These are phyloP conservation scores for Micropoecilia bifurca DNA, from an alignment of 2,797 vertebrate species.

Conservation along the genomic window DNA sequence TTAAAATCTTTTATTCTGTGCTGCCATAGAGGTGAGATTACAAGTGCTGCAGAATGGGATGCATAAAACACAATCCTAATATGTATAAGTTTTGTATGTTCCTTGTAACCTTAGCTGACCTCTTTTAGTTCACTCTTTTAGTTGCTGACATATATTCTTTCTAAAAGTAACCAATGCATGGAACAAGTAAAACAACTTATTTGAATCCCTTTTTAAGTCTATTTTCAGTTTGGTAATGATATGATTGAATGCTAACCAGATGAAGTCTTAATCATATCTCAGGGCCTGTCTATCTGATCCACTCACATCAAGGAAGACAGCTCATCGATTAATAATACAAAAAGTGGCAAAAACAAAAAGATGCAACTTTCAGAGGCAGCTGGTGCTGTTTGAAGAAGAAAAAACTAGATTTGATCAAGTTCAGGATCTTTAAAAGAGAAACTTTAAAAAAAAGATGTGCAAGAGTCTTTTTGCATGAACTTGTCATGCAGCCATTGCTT, in stretches of 20 bases:
- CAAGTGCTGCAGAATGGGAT: neutral
- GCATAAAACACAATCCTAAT: neutral
- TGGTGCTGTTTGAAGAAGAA: neutral
- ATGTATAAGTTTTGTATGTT: neutral
- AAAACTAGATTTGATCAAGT: neutral
- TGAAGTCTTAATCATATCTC: neutral
- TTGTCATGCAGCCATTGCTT: slow-evolving; percentile 63
- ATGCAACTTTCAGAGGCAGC: neutral
- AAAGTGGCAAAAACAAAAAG: neutral
- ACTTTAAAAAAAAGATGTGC: slow-evolving; percentile 2
- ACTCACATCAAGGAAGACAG: neutral
- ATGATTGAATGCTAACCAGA: neutral
- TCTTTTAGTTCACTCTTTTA: slow-evolving; percentile 8
- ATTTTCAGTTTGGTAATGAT: neutral
- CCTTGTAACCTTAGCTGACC: neutral
- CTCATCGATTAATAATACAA: neutral
- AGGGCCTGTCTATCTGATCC: neutral
- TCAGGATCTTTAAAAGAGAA: neutral
- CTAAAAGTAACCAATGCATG: slow-evolving; percentile 9
- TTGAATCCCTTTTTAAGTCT: neutral
- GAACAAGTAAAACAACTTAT: neutral
- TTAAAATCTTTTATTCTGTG: neutral
- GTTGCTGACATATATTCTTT: too few relatives aligned
- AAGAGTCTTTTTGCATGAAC: slow-evolving; percentile 73
- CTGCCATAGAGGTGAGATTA: neutral